Base-by-base conservation (phyloP, 2,888 invertebrate species). In the Mimachlamys varia region DNA sequence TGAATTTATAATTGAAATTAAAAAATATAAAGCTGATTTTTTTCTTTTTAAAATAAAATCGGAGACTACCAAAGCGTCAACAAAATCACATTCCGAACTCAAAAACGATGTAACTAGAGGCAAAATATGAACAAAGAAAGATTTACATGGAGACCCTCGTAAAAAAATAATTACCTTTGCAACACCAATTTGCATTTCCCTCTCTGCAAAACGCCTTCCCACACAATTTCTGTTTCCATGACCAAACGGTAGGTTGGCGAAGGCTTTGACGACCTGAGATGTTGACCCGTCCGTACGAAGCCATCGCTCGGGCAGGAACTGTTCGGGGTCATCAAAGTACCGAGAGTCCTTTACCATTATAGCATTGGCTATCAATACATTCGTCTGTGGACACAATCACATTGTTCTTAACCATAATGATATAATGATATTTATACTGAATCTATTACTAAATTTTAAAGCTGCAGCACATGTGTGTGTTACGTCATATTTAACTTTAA, bases 171-270 rank as follows among this genome's bases (percentile, higher is more conserved):
- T 76, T 10, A 97, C 96, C 93, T 96, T 96, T 12, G 95, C 94
- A n/a, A 97, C 90, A 10, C 96, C 94, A 7, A 97, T 96, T 90
- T 96, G 96, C 87, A 97, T 95, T 93, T 97, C 97, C 94, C 97
- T 97, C 92, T 97, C 97, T 2, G 97, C 97, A 94, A 97, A 97
- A 89, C 97, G 95, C 88, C 97, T 95, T 7, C 97, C 97, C n/a
- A 95, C 90, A 91, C 96, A 96, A 93, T 95, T 95, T 87, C 96
- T 90, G 10, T 95, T 92, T 0, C 95, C 95, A 89, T 94, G 94
- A 0, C 90, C 90, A 89, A 90, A 90, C 27, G 90, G 90, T 7
- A 87, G 27, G 5, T 88, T 88, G 58, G 88, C 88, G 19, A 90
- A 76, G 3, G 88, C 53, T 88, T 88, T 90, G 19, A 88, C 49